phyloP scores from a whole-genome alignment of 92 coral and sea anemone genomes.

The Heliopora coerulea region DNA sequence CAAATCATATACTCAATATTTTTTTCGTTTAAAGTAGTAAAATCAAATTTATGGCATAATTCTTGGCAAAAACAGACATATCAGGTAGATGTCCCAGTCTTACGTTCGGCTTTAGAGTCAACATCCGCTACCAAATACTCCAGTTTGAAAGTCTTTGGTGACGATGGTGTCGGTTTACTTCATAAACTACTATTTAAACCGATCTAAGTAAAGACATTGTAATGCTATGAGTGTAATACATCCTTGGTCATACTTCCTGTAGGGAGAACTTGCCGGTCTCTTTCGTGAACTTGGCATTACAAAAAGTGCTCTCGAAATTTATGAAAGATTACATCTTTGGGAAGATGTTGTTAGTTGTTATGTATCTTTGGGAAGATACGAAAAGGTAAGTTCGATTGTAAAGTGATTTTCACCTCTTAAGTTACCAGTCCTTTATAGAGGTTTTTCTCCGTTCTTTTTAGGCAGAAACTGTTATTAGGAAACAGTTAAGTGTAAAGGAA shows the following conservation, averaged over 20 bases:
- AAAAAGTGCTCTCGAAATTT: constrained; percentile 88
- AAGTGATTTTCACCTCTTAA: too few relatives aligned
- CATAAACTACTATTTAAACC: not conserved
- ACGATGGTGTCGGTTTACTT: too few relatives aligned
- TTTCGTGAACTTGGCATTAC: constrained; percentile 65
- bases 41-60: too few relatives aligned
- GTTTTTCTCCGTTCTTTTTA: constrained; percentile 32
- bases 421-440: too few relatives aligned
- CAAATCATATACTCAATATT: too few relatives aligned
- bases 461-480: constrained; percentile 87
- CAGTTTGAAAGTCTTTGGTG: too few relatives aligned
- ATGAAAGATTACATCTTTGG: constrained; percentile 77
- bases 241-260: not conserved
- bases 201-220: not conserved
- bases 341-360: constrained; percentile 84
- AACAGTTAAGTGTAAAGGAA: constrained; percentile 72
- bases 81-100: too few relatives aligned
- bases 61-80: too few relatives aligned
- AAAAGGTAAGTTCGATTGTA: constrained; percentile 60
- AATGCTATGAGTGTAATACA: too few relatives aligned
- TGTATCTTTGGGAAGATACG: constrained; percentile 80
- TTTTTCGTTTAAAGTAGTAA: too few relatives aligned
- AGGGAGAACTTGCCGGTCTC: constrained; percentile 82
- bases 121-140: too few relatives aligned
- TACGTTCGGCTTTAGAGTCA: too few relatives aligned